These are phyloP conservation scores for Clivina fossor DNA, from an alignment of 2,888 invertebrate species.

Conservation along the genomic window DNA sequence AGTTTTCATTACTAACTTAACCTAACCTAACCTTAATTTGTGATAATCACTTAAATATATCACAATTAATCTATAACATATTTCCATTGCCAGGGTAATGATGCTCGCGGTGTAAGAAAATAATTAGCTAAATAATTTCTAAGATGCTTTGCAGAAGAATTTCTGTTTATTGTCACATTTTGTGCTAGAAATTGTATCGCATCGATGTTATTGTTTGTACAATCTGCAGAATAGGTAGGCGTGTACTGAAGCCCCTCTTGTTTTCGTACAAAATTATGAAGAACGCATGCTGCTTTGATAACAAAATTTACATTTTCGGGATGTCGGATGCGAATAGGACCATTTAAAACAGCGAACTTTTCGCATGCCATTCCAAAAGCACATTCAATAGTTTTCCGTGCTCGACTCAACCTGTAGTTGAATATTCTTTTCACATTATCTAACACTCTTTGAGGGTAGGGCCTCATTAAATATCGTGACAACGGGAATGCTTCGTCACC, in stretches of 20 bases:
- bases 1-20: too few relatives aligned
- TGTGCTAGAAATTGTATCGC: slow-evolving; percentile 4
- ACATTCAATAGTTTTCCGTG: slow-evolving; percentile 34
- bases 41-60: too few relatives aligned
- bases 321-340: slow-evolving; percentile 36
- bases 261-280: slow-evolving; percentile 39
- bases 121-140: slow-evolving; percentile 37
- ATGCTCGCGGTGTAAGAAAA: slow-evolving; percentile 32
- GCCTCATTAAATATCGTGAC: slow-evolving; percentile 40
- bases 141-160: slow-evolving; percentile 24
- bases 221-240: slow-evolving; percentile 20
- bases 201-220: slow-evolving; percentile 16
- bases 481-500: slow-evolving; percentile 42
- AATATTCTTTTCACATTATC: slow-evolving; percentile 39
- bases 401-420: slow-evolving; percentile 40
- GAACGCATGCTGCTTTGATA: slow-evolving; percentile 38
- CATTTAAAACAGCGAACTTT: slow-evolving; percentile 39
- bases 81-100: slow-evolving; percentile 38
- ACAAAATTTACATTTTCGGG: slow-evolving; percentile 32
- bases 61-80: slow-evolving; percentile 12
- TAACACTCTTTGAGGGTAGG: slow-evolving; percentile 39
- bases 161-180: slow-evolving; percentile 21
- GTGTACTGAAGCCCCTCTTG: slow-evolving; percentile 33
- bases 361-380: slow-evolving; percentile 39
- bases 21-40: too few relatives aligned